Conservation (phyloP, 2,888 invertebrate genomes). For the Eulithis prunata region DNA sequence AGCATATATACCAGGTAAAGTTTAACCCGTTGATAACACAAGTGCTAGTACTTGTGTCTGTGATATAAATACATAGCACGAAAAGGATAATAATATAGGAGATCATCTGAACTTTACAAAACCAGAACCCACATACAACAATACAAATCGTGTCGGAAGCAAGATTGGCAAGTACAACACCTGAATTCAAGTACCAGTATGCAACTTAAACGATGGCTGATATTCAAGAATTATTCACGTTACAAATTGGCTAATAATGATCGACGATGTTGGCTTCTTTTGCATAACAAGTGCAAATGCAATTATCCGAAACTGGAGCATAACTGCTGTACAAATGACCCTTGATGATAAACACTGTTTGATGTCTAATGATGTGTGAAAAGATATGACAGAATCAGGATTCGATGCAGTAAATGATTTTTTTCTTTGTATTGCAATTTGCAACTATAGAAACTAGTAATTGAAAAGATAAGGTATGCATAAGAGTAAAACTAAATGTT, state of each 20-base stretch:
- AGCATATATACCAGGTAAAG: no score
- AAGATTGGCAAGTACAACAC: constrained; percentile 29
- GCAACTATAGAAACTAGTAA: not conserved
- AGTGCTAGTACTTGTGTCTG: not conserved
- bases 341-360: constrained; percentile 46
- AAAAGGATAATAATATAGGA: not conserved
- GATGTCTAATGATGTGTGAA: constrained; percentile 43
- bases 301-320: constrained; percentile 72
- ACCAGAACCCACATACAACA: constrained; percentile 18
- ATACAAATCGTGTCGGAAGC: constrained; percentile 30
- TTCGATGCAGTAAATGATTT: constrained; percentile 22
- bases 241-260: constrained; percentile 61
- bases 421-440: constrained; percentile 4
- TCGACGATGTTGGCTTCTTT: constrained; percentile 59
- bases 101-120: constrained; percentile 35
- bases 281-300: constrained; percentile 70
- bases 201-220: constrained; percentile 46
- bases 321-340: constrained; percentile 62
- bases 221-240: constrained; percentile 66
- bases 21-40: no score
- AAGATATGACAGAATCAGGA: constrained; percentile 34
- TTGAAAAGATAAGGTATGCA: not conserved
- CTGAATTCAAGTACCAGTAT: constrained; percentile 42
- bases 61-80: not conserved
- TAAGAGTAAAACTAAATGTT: no score